phyloP scores from a whole-genome alignment of 2,113 vertebrate species.

The Isichthys henryi region DNA sequence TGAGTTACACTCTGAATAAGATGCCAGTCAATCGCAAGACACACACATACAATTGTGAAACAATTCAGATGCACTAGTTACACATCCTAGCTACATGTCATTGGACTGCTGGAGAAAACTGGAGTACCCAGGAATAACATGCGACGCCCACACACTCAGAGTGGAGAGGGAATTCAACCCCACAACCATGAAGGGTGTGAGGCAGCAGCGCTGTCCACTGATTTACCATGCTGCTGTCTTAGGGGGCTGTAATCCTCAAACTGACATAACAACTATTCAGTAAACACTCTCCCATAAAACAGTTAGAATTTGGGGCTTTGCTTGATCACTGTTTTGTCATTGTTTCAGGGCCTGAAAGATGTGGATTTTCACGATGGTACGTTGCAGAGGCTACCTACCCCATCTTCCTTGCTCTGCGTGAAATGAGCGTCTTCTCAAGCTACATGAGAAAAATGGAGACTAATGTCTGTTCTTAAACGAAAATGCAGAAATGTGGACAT shows the following conservation, averaged over 20 bases:
- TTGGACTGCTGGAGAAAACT: not conserved
- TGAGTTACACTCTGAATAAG: not conserved
- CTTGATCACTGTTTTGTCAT: constrained; percentile 26
- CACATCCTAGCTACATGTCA: not conserved
- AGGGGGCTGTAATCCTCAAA: not conserved
- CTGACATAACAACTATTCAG: not conserved
- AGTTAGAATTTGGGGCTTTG: not conserved
- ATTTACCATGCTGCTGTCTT: not conserved
- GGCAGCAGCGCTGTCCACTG: not conserved
- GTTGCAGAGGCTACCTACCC: constrained; percentile 31
- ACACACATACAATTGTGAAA: not conserved
- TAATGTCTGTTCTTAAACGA: not conserved
- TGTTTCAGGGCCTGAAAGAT: constrained; percentile 57
- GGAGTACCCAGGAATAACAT: not conserved
- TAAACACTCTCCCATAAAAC: not conserved
- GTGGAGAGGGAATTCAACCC: not conserved
- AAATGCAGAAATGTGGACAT: not conserved
- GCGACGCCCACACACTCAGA: not conserved
- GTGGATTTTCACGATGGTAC: constrained; percentile 41
- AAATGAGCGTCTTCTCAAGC: not conserved
- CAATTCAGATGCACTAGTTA: not conserved
- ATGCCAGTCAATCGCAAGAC: not conserved
- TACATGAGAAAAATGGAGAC: not conserved
- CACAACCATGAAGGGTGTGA: not conserved
- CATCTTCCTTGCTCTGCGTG: not conserved